Base-by-base conservation (phyloP, 2,113 vertebrate species). In the Sinosuthora webbiana region DNA sequence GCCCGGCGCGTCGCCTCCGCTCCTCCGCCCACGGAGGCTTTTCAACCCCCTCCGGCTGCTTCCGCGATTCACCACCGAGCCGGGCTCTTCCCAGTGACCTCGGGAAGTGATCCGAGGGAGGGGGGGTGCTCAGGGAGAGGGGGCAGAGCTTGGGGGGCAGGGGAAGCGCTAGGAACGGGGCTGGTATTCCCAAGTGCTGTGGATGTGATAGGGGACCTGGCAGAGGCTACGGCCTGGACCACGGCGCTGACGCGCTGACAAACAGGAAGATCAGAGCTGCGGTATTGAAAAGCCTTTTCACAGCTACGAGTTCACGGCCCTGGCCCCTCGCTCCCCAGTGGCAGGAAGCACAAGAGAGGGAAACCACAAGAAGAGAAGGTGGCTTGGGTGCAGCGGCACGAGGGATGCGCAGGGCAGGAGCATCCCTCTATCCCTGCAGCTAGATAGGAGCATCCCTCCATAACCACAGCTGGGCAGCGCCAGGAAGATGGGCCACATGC, bases 251-350 rank as follows among this genome's bases (percentile, higher is more conserved):
- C 24, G 15, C 1, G 2, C 52, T 67, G 82, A 96, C 82, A 85
- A 97, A 96, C 94, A 97, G 95, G 95, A 96, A 96, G 96, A 96
- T 89, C 82, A 86, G 24, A 3, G 81, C 59, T 57, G 89, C 6
- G 30, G 74, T 89, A 74, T 35, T 13, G 6, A 62, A 77, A 76
- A 91, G 86, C 24, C 52, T 69, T 86, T 68, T 88, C 90, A 49
- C 75, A 91, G 79, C 65, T 67, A 76, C 1, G 4, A 87, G 87
- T 71, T 91, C 83, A 31, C 1, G 3, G 56, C 62, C 81, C 67
- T 4, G 7, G 86, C 57, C 79, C 37, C 87, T 92, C 41, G n/a
- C 74, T 90, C 93, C 55, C 49, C 7, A 2, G 49, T 2, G 9
- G 86, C 94, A 94, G 96, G 94, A 97, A 97, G 79, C 68, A 59